These are phyloP conservation scores for Polydrusus pterygomalis DNA, from an alignment of 2,888 invertebrate species.

Conservation along the genomic window DNA sequence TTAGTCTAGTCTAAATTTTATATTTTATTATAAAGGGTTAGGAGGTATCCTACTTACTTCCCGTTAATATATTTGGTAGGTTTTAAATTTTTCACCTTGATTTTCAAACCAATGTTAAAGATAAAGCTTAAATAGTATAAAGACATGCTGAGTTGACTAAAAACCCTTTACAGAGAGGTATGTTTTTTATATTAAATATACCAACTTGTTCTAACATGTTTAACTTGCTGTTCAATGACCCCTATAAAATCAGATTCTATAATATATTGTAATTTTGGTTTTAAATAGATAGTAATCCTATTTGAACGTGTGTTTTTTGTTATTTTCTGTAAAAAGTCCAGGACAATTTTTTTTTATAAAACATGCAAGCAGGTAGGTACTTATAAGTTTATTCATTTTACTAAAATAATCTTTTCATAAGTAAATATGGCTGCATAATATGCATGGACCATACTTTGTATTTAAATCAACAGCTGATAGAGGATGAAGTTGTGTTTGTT, in stretches of 20 bases:
- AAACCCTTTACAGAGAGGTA: not conserved
- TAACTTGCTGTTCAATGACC: not conserved
- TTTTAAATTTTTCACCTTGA: not conserved
- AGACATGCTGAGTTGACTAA: not conserved
- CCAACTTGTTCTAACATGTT: not conserved
- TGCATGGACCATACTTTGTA: not conserved
- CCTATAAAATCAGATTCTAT: not conserved
- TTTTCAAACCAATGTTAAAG: not conserved
- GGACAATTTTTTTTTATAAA: no score
- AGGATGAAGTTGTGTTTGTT: not conserved
- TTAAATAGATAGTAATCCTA: no score
- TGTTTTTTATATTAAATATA: not conserved
- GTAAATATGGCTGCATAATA: constrained; percentile 29
- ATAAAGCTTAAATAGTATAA: not conserved
- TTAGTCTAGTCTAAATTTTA: no score
- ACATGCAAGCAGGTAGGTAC: no score
- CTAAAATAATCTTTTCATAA: not conserved
- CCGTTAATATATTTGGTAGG: not conserved
- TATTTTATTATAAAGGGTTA: no score
- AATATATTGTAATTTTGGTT: not conserved
- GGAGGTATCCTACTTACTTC: no score
- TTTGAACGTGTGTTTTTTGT: no score
- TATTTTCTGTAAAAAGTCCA: no score
- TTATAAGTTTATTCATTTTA: no score
- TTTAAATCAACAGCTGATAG: constrained; percentile 18